Conservation (phyloP, 1,140 invertebrate species). For the Sesamia nonagrioides region DNA sequence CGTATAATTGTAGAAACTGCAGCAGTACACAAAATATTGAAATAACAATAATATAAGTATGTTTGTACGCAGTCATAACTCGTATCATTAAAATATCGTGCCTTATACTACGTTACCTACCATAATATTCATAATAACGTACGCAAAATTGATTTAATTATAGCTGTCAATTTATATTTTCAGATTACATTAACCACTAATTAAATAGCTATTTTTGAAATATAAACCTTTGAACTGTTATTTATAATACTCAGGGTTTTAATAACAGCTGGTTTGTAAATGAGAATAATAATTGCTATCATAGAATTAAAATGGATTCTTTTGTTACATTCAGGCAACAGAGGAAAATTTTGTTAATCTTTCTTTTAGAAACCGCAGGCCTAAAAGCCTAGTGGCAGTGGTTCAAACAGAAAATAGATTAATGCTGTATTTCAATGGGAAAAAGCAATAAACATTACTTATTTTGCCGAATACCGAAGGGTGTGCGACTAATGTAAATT, state of each 20-base stretch:
- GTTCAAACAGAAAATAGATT: constrained; percentile 31
- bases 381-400: background rate
- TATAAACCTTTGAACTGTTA: background rate
- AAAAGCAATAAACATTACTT: constrained; percentile 25
- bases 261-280: background rate
- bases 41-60: constrained; percentile 25
- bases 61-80: background rate
- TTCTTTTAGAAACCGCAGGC: constrained; percentile 15
- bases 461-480: constrained; percentile 12
- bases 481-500: constrained; percentile 23
- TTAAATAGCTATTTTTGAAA: background rate
- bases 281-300: background rate
- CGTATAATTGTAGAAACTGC: constrained; percentile 13
- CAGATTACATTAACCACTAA: background rate
- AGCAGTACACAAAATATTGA: constrained; percentile 10
- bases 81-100: constrained; percentile 18
- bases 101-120: background rate
- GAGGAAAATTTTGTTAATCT: constrained; percentile 14
- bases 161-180: background rate
- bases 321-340: constrained; percentile 15
- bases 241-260: background rate
- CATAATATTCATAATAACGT: background rate
- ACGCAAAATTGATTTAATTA: background rate
- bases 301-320: constrained; percentile 5
- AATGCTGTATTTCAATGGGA: constrained; percentile 12